A percentile compares a stretch with the other conserved stretches of the same genome.
Evolutionary conservation across 2,797 vertebrate species (phyloP).

Genomic region (Mycteria americana): DNA sequence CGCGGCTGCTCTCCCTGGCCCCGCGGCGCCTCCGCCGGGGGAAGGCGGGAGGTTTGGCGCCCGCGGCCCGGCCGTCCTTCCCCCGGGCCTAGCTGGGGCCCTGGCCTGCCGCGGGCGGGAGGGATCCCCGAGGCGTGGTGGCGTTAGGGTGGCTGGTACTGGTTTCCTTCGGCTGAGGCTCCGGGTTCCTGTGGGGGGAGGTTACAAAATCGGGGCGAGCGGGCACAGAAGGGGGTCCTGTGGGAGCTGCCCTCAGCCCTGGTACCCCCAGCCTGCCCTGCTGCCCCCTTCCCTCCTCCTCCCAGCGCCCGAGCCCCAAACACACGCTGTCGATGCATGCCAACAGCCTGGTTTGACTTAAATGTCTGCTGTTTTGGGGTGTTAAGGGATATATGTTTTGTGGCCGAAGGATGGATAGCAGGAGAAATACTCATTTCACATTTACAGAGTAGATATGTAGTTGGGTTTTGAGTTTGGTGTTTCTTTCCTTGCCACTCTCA

Average conservation of each 20-base stretch:
- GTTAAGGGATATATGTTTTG: rapidly evolving
- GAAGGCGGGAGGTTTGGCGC: neutral
- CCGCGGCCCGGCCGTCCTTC: too few relatives aligned
- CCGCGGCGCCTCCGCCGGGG: neutral
- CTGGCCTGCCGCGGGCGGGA: neutral
- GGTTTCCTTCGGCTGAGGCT: neutral
- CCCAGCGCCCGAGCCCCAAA: neutral
- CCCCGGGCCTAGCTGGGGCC: neutral
- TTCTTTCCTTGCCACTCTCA: neutral
- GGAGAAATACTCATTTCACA: neutral
- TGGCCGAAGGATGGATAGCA: too few relatives aligned
- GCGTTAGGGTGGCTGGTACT: neutral
- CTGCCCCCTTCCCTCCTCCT: too few relatives aligned
- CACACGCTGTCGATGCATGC: rapidly evolving
- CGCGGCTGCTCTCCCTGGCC: neutral
- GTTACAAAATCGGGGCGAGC: rapidly evolving
- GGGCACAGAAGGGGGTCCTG: neutral
- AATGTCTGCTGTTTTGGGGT: rapidly evolving
- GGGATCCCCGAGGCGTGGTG: neutral
- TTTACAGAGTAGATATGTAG: neutral
- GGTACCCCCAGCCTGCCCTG: neutral
- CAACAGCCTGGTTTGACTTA: neutral
- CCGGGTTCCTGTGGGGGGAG: rapidly evolving
- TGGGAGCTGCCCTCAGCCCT: neutral
- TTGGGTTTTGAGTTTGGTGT: neutral